Conservation (phyloP, 2,888 invertebrate genomes). For the Eurois occulta region DNA sequence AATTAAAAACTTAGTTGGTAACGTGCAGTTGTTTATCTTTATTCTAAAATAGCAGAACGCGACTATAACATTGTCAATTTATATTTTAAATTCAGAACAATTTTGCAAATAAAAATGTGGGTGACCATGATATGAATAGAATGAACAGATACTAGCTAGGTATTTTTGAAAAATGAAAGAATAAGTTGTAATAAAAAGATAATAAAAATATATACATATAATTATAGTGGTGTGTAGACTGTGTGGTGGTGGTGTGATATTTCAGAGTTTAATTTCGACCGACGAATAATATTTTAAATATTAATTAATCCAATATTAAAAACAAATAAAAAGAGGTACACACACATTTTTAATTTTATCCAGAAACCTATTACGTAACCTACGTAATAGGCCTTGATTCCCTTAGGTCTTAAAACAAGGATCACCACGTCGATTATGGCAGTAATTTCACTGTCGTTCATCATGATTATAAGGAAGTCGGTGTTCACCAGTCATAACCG, state of each 20-base stretch:
- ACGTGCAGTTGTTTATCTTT: constrained; percentile 26
- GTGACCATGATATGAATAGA: background rate
- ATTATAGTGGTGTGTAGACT: background rate
- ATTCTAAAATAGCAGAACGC: constrained; percentile 34
- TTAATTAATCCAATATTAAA: background rate
- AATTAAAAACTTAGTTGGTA: constrained; percentile 48
- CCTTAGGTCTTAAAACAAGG: background rate
- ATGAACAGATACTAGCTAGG: background rate
- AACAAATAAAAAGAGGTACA: background rate
- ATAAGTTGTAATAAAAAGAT: background rate
- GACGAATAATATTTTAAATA: background rate
- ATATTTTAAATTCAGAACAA: constrained; percentile 22
- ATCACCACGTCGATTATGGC: background rate
- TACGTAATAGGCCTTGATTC: background rate
- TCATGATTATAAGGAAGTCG: constrained; percentile 15
- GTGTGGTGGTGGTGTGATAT: background rate
- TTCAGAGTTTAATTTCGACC: background rate
- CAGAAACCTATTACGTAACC: background rate
- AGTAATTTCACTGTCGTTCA: background rate
- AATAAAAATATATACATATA: background rate
- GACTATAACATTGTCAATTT: constrained; percentile 19
- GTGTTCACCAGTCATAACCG: constrained; percentile 9
- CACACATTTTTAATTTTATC: background rate
- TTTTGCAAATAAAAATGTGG: background rate
- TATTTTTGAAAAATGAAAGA: background rate